phyloP scores from a whole-genome alignment of 2,888 invertebrate genomes.

The Listrodromus nycthemerus region DNA sequence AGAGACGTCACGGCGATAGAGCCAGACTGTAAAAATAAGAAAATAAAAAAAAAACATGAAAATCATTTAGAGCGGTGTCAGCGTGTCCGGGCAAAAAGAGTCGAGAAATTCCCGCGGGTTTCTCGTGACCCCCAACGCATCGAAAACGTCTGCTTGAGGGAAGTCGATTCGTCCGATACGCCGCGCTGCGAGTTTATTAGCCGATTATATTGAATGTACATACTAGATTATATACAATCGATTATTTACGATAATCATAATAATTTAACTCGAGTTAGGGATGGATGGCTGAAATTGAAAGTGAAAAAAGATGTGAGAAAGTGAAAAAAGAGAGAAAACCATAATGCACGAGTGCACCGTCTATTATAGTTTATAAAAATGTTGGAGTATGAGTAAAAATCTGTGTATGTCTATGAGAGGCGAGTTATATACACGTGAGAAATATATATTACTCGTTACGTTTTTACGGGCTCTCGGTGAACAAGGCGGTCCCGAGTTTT shows the following conservation, averaged over 20 bases:
- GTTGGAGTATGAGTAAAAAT: not conserved
- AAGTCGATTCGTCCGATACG: conserved; percentile 17
- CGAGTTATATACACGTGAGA: conserved; percentile 10
- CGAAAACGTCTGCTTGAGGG: not conserved
- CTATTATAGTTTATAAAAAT: conserved; percentile 37
- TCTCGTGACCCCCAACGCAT: too few species aligned
- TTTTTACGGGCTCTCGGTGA: conserved; percentile 29
- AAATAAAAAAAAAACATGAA: not conserved
- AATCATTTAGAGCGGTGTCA: not conserved
- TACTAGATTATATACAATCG: conserved; percentile 35
- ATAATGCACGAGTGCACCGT: conserved; percentile 35
- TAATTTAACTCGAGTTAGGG: conserved; percentile 50
- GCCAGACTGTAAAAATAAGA: not conserved
- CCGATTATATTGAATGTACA: conserved; percentile 56
- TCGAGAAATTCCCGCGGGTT: not conserved
- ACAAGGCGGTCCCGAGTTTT: conserved; percentile 20
- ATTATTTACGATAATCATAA: conserved; percentile 42
- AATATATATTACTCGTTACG: conserved; percentile 30
- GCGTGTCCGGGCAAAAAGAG: not conserved
- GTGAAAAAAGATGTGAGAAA: conserved; percentile 15
- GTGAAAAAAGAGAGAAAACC: conserved; percentile 2
- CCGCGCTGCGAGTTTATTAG: conserved; percentile 31
- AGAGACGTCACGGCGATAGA: not conserved
- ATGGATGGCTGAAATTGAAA: not conserved
- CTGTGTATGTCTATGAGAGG: conserved; percentile 1